These are phyloP conservation scores for Tor tambroides DNA, from an alignment of 2,113 vertebrate genomes.

Conservation along the genomic window DNA sequence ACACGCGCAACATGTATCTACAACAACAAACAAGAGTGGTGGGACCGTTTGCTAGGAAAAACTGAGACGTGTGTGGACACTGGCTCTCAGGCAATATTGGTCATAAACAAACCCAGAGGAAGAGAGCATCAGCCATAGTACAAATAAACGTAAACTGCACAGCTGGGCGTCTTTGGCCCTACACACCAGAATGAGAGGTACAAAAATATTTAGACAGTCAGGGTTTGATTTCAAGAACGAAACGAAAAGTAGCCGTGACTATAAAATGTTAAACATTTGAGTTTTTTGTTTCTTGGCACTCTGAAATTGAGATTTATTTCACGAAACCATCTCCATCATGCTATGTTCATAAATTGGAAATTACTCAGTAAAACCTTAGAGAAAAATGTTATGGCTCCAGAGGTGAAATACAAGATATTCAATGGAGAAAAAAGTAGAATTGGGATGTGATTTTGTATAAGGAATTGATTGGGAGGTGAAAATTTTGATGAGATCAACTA, in stretches of 20 bases:
- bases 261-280: background rate
- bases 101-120: conserved; percentile 52
- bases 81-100: conserved; percentile 44
- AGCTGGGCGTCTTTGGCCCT: conserved; percentile 6
- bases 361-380: background rate
- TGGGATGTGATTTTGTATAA: too few species aligned
- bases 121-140: conserved; percentile 41
- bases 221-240: conserved; percentile 7
- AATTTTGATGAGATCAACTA: too few species aligned
- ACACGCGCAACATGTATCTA: too few species aligned
- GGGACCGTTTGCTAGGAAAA: too few species aligned
- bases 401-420: background rate
- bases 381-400: background rate
- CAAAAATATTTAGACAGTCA: conserved; percentile 12
- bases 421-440: too few species aligned
- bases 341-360: background rate
- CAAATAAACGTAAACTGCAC: conserved; percentile 21
- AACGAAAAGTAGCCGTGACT: background rate
- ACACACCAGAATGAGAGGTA: background rate
- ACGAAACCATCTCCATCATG: background rate
- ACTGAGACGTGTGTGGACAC: too few species aligned
- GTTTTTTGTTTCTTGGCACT: background rate
- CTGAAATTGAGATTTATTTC: background rate
- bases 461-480: too few species aligned
- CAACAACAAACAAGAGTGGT: too few species aligned